Base-by-base conservation (phyloP, 2,888 invertebrate genomes). In the Acronicta leporina region DNA sequence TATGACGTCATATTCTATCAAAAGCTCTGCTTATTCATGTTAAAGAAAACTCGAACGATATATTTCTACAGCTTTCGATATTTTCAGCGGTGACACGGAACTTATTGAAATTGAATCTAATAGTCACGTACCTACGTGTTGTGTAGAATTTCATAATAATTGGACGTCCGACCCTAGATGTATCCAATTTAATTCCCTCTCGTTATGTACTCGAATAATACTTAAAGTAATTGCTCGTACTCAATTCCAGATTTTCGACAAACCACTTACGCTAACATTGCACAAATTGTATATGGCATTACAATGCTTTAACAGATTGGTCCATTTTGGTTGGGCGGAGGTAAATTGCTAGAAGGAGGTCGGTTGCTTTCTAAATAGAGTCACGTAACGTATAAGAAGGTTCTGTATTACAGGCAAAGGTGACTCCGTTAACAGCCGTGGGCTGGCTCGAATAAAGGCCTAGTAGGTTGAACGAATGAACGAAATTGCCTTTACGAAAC, bases 371-470 rank as follows among this genome's bases (percentile, higher is more conserved):
- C 77, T 82, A 88, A 91, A 91, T 90, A 90, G 88, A 90, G 91
- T 92, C 92, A 92, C 92, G 92, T 92, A 87, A 80, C 82, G 87
- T 87, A 91, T 90, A 83, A 85, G 83, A 88, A 86, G 87, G 83
- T 82, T 79, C 73, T 82, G 82, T 85, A 81, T 83, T 85, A 85
- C 82, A 86, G 82, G 76, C 79, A 77, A 81, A 85, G 84, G 85
- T 83, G 81, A 84, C 78, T 83, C 83, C 77, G 79, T 78, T 82
- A 82, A 78, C 77, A 72, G 75, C 77, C 77, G 66, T 67, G 62
- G 78, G 58, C 73, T 77, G 68, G 65, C 72, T 73, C 72, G 70
- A 82, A 84, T 84, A 83, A 83, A 73, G 73, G 63, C 65, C 74
- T 63, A 75, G 76, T 75, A 77, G 75, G 79, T 72, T 77, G 70